phyloP scores from a whole-genome alignment of 2,113 vertebrate genomes.

The Poecilia latipinna region DNA sequence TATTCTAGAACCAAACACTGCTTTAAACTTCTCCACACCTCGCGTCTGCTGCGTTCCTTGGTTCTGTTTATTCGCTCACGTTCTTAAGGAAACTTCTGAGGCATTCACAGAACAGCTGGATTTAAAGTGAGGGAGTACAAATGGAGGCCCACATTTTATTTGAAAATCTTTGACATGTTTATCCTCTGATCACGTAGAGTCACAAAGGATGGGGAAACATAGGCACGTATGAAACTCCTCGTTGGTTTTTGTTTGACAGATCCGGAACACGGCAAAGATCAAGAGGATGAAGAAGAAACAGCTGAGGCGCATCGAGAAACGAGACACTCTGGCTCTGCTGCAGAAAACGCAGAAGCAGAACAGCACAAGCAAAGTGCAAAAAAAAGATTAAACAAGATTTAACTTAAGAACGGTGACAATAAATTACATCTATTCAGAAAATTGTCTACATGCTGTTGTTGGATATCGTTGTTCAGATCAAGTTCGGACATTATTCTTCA shows the following conservation, averaged over 20 bases:
- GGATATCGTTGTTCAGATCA: neutral
- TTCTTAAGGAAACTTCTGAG: too few species aligned
- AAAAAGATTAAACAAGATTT: slow-evolving; percentile 28
- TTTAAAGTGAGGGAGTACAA: too few species aligned
- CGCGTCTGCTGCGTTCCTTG: too few species aligned
- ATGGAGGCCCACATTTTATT: too few species aligned
- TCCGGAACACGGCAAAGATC: slow-evolving; percentile 90
- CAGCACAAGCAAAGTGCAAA: slow-evolving; percentile 45
- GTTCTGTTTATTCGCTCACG: too few species aligned
- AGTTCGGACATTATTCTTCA: neutral
- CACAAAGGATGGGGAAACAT: too few species aligned
- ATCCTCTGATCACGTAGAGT: too few species aligned
- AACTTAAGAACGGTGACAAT: slow-evolving; percentile 35
- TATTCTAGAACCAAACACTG: too few species aligned
- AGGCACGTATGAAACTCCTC: too few species aligned
- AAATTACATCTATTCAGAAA: neutral
- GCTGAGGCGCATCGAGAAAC: slow-evolving; percentile 87
- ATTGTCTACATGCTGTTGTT: neutral
- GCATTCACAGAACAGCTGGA: too few species aligned
- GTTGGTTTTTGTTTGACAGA: slow-evolving; percentile 70
- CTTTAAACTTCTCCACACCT: too few species aligned
- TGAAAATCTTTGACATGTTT: too few species aligned
- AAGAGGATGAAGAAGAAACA: slow-evolving; percentile 94
- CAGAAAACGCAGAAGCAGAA: slow-evolving; percentile 75
- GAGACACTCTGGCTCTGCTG: slow-evolving; percentile 87